Evolutionary conservation across 2,888 invertebrate genomes (phyloP), one percentile per base, ranked within the genome.

Genomic region (Pyrrhia umbra): DNA sequence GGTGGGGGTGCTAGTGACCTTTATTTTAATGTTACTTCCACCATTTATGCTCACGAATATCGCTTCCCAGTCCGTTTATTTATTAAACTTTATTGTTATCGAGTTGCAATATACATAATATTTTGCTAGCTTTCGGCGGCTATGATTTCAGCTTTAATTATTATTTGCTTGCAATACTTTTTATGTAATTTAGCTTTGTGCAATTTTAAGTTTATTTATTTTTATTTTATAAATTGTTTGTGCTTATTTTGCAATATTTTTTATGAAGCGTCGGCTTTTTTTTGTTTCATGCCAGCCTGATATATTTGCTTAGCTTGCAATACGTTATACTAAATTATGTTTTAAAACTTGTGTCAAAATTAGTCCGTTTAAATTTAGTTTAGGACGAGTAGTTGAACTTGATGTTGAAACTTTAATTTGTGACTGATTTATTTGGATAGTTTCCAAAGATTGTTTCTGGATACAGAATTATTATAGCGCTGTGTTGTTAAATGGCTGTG

Each of bases 141-240:
- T 47, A 43, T 49, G 20, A 63, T 65, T 54, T 61, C 15, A 15
- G 59, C 76, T 65, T 60, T 60, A 71, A 63, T 49, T 18, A 64
- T 68, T 58, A 67, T 68, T 58, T 61, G 78, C 72, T 77, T 71
- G 80, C 78, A 80, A 79, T 80, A 80, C 75, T 68, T 68, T 71
- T 68, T 39, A 20, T 27, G 6, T 34, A 8, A 20, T 20, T 55
- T 39, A 46, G 75, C 64, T 63, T 51, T 49, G 60, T 63, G 73
- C 75, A 75, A 75, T 69, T 23, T 47, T 57, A 46, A 3, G 16
- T 71, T 57, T 59, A 54, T 63, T 45, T 71, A 42, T 42, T 62
- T 57, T 39, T 56, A 18, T 52, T 27, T 30, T 51, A 16, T 46
- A 50, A 39, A 10, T 61, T 40, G 47, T 62, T 10, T 52, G 15